Percentiles rank a stretch among this genome's conserved stretches.
Conservation (phyloP, 2,113 vertebrate species). For the Erythrocercus mccallii region DNA sequence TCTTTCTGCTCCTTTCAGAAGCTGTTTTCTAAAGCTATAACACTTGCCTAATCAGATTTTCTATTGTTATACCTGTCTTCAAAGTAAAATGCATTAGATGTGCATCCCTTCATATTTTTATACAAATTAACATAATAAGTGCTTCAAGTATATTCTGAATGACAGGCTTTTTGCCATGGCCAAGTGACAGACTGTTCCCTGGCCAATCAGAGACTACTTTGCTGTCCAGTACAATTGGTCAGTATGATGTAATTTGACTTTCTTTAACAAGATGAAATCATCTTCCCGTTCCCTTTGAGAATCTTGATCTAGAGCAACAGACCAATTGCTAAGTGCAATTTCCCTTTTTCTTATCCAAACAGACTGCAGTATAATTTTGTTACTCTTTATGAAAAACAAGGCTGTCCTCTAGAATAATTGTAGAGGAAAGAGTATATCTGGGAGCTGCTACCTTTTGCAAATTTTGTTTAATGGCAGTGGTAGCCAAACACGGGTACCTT, state of each 20-base stretch:
- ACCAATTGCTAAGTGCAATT: neutral
- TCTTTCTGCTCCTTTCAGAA: neutral
- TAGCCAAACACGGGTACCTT: neutral
- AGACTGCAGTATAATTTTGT: neutral
- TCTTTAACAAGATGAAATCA: neutral
- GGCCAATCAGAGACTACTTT: neutral
- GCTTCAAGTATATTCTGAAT: neutral
- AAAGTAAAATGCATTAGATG: slow-evolving; percentile 12
- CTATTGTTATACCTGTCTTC: slow-evolving; percentile 29
- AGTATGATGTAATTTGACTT: neutral
- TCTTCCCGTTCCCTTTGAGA: neutral
- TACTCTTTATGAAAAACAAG: neutral
- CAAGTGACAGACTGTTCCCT: neutral
- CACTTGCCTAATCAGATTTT: slow-evolving; percentile 37
- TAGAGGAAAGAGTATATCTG: neutral
- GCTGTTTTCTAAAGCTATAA: neutral
- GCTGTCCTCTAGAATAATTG: neutral
- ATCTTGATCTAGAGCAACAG: neutral
- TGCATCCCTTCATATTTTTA: slow-evolving; percentile 19
- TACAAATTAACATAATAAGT: slow-evolving; percentile 29
- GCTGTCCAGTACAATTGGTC: neutral
- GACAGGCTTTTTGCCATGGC: neutral
- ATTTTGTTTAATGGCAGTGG: neutral
- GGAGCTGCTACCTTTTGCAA: neutral
- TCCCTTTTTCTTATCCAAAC: neutral